These are phyloP conservation scores for Sinosuthora webbiana DNA, from an alignment of 2,113 vertebrate genomes.

Conservation along the genomic window DNA sequence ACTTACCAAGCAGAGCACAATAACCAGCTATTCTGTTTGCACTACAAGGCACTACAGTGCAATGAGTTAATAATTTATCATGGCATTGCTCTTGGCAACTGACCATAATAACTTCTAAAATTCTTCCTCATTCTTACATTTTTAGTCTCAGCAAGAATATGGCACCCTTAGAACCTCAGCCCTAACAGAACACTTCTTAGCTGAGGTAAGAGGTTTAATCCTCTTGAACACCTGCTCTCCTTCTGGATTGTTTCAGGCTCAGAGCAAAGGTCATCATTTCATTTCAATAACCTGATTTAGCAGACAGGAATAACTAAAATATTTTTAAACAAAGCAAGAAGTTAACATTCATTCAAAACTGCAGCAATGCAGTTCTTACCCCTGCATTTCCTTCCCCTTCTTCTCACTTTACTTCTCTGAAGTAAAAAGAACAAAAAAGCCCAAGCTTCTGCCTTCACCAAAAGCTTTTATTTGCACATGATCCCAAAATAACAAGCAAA, in stretches of 20 bases:
- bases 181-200: background rate
- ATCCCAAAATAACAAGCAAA: background rate
- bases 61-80: constrained; percentile 68
- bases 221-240: background rate
- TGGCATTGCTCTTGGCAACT: constrained; percentile 23
- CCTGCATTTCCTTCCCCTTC: background rate
- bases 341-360: constrained; percentile 3
- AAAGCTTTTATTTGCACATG: background rate
- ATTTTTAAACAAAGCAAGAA: constrained; percentile 29
- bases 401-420: background rate
- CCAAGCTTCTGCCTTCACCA: background rate
- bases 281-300: constrained; percentile 30
- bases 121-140: constrained; percentile 32
- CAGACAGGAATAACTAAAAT: background rate
- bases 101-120: constrained; percentile 27
- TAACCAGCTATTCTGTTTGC: constrained; percentile 55
- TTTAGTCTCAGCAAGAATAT: background rate
- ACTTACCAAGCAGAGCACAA: constrained; percentile 53
- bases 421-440: background rate
- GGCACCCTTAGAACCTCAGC: background rate
- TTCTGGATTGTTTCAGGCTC: background rate
- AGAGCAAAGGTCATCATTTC: background rate
- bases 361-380: background rate
- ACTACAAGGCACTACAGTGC: constrained; percentile 28
- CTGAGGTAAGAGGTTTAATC: background rate